phyloP scores from a whole-genome alignment of 64 coral and sea anemone genomes.

The Acropora tenuis region DNA sequence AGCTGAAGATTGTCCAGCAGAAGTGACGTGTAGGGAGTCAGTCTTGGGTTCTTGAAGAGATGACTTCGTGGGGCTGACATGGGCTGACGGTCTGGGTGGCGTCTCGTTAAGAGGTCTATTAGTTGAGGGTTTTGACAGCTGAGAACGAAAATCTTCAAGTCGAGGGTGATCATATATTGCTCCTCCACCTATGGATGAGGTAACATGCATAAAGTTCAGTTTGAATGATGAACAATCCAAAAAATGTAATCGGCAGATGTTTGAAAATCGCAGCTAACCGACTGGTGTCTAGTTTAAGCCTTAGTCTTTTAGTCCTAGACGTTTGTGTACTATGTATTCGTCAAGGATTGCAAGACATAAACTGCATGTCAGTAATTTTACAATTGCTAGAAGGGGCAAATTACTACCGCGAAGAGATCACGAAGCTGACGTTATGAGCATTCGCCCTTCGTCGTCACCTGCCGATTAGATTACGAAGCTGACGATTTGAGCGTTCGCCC shows the following conservation, averaged over 20 bases:
- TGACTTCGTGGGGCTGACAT: slow-evolving; percentile 3
- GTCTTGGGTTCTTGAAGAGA: neutral
- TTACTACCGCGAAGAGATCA: too few species aligned
- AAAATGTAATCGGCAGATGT: neutral
- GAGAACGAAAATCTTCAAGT: neutral
- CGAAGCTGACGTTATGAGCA: too few species aligned
- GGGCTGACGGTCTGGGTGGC: neutral
- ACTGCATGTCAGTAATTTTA: too few species aligned
- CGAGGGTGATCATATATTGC: neutral
- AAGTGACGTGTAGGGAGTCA: neutral
- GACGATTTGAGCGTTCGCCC: too few species aligned
- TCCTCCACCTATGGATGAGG: neutral
- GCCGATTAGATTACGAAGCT: too few species aligned
- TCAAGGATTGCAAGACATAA: too few species aligned
- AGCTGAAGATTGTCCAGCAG: neutral
- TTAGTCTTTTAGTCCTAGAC: too few species aligned
- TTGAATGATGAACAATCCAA: neutral
- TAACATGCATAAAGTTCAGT: neutral
- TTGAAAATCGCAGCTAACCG: too few species aligned
- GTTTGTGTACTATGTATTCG: too few species aligned
- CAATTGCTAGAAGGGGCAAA: too few species aligned
- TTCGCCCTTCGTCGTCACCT: too few species aligned
- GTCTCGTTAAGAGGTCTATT: neutral
- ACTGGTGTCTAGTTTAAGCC: too few species aligned
- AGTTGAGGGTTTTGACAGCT: neutral